These are phyloP conservation scores for Cryptosula pallasiana DNA, from an alignment of 2,888 invertebrate species.

Conservation along the genomic window DNA sequence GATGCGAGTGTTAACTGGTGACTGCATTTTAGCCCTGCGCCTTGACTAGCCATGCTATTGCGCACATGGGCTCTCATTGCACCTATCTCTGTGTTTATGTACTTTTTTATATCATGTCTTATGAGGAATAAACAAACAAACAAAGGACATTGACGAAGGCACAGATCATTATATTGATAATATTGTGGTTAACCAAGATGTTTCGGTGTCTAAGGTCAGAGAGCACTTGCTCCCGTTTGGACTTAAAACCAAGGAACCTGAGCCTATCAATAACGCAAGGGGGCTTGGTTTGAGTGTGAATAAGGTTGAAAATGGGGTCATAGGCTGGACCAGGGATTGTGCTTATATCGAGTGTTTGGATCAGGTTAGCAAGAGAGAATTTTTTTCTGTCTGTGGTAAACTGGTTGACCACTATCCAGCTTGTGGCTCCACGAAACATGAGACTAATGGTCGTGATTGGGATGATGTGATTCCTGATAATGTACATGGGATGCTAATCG, in stretches of 20 bases:
- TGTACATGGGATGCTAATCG: neutral
- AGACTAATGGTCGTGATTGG: constrained; percentile 2
- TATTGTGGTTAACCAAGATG: neutral
- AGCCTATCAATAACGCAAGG: neutral
- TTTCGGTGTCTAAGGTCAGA: neutral
- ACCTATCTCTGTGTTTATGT: no score
- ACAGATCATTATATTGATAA: no score
- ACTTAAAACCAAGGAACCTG: neutral
- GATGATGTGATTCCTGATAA: neutral
- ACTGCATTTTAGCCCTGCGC: no score
- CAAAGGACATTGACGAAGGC: no score
- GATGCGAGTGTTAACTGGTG: no score
- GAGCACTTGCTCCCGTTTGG: neutral
- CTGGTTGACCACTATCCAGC: neutral
- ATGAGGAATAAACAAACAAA: no score
- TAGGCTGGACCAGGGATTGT: neutral
- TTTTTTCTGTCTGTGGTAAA: neutral
- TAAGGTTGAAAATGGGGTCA: neutral
- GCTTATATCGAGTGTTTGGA: neutral
- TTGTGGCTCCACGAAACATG: neutral
- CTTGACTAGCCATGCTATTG: no score
- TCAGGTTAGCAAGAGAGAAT: neutral
- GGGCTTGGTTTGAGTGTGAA: neutral
- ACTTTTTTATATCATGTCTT: no score
- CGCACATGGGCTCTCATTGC: no score